phyloP scores from a whole-genome alignment of 2,113 vertebrate species.

The Forbesichthys agassizii region DNA sequence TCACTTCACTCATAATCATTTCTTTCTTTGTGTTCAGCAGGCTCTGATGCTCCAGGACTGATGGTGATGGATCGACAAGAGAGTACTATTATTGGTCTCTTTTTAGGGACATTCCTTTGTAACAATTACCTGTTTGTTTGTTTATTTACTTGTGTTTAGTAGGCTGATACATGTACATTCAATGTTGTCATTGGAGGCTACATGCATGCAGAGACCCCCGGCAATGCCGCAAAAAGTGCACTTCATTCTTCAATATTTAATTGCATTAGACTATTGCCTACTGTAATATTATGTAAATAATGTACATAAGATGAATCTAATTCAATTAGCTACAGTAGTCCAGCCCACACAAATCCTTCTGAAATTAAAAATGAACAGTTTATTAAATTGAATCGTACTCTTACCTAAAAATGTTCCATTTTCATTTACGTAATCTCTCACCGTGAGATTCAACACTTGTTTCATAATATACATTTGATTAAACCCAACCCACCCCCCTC shows the following conservation, averaged over 20 bases:
- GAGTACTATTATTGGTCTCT: conserved; percentile 1
- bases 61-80: conserved; percentile 9
- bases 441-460: too few species aligned
- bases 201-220: neutral
- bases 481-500: too few species aligned
- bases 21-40: neutral
- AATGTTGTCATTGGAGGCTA: neutral
- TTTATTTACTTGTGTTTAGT: neutral
- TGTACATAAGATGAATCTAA: too few species aligned
- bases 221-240: neutral
- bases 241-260: neutral
- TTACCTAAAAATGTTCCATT: too few species aligned
- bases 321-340: too few species aligned
- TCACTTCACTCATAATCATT: conserved; percentile 1
- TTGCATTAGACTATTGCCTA: too few species aligned
- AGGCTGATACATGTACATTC: neutral
- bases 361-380: too few species aligned
- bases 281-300: too few species aligned
- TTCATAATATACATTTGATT: too few species aligned
- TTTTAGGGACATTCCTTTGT: conserved; percentile 6
- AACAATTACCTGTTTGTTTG: neutral
- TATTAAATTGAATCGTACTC: too few species aligned
- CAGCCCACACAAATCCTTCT: too few species aligned
- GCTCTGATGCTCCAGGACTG: neutral
- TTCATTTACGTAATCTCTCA: too few species aligned